Base-by-base conservation (phyloP, 2,888 invertebrate species). In the Leptopilina myrica region DNA sequence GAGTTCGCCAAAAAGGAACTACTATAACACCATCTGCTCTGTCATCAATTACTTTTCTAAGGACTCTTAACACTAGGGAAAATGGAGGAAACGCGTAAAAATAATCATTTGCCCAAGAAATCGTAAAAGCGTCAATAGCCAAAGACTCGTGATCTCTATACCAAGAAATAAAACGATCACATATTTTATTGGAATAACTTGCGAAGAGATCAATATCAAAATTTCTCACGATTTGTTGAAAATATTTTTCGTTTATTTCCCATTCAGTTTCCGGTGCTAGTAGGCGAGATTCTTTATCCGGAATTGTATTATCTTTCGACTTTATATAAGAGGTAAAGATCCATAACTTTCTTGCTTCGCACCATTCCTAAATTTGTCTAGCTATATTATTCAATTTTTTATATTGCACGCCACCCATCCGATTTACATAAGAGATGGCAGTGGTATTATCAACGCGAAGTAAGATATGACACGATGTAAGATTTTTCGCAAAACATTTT, bases 401-500 rank as follows among this genome's bases (percentile, higher is more conserved):
- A 20, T 20, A 20, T 20, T 20, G 20, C 20, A 20, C 20, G 20
- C 20, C 20, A 20, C 20, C 20, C 20, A 20, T 20, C 20, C 0
- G 20, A 20, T 20, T 20, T 20, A 20, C 20, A 20, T 20, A 20
- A 20, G 20, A 20, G 20, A 20, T 20, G 20, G 20, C 20, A 20
- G 20, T 20, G 20, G 20, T 20, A 20, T 20, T 20, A 20, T 20
- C 20, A 20, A 20, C 20, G 20, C 20, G 20, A 20, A 20, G 20
- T 20, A 20, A 20, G 1, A 20, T 20, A 1, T 20, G 20, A 1
- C 1, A 20, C 20, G 20, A 20, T 20, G 1, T 20, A 20, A 15
- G 5, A 14, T 80, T 59, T 7, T 26, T 14, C 6, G 69, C 77
- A 49, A 79, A 81, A 62, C 78, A 81, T 77, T 78, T 79, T n/a